phyloP scores from a whole-genome alignment of 2,797 vertebrate species.

The Smutsia temminckii region DNA sequence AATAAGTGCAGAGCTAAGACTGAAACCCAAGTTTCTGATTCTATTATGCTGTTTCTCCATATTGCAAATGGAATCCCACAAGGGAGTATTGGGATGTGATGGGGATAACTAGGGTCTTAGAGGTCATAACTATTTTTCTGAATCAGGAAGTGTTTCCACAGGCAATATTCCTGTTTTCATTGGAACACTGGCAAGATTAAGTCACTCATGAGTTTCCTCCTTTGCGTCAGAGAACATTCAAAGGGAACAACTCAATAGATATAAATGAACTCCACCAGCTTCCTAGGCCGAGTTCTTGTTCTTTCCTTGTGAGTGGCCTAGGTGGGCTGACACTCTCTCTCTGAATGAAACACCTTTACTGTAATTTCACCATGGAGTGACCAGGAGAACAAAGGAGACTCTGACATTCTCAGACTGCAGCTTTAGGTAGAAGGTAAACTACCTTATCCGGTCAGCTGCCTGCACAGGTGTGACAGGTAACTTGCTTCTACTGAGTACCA shows the following conservation, averaged over 20 bases:
- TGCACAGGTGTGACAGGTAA: background rate
- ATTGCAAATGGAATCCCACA: background rate
- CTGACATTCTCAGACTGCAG: background rate
- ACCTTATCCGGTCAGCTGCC: background rate
- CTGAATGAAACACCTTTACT: background rate
- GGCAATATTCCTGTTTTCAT: slow-evolving; percentile 55
- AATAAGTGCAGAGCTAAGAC: background rate
- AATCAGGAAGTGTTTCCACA: slow-evolving; percentile 62
- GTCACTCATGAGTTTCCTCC: slow-evolving; percentile 26
- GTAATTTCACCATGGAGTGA: background rate
- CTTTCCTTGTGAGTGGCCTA: background rate
- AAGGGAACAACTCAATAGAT: slow-evolving; percentile 45
- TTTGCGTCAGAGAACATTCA: slow-evolving; percentile 41
- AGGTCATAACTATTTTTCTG: slow-evolving; percentile 64
- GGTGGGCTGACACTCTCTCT: background rate
- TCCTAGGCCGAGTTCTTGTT: background rate
- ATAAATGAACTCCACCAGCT: slow-evolving; percentile 41
- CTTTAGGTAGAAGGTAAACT: background rate
- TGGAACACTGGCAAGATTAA: slow-evolving; percentile 56
- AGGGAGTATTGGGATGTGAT: background rate
- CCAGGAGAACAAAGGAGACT: background rate
- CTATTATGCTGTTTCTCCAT: background rate
- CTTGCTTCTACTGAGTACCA: background rate
- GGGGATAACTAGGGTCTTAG: background rate
- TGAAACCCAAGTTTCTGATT: background rate